Evolutionary conservation across 2,797 vertebrate genomes (phyloP).

Genomic region (Emydoidea blandingii): DNA sequence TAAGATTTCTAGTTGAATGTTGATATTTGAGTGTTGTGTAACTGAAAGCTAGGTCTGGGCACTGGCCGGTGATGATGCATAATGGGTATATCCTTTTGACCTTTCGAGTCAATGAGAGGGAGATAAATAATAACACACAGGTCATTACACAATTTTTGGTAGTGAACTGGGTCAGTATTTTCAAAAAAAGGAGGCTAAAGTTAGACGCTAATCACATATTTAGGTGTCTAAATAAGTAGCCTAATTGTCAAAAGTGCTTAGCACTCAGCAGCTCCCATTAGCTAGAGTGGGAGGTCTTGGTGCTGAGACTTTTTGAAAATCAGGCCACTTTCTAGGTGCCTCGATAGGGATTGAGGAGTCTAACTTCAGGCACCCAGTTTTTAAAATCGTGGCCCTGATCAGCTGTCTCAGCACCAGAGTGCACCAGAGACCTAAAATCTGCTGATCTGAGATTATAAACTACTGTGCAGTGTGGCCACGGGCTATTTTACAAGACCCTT

Average conservation of each 20-base stretch:
- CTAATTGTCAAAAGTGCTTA: neutral
- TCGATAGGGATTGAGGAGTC: fast-evolving
- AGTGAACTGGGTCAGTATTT: neutral
- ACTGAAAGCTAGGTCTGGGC: neutral
- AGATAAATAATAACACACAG: neutral
- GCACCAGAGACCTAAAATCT: neutral
- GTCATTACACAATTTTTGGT: neutral
- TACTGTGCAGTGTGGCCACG: neutral
- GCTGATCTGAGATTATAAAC: neutral
- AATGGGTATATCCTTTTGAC: neutral
- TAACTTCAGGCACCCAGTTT: neutral
- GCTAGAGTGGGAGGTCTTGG: fast-evolving
- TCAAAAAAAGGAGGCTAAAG: neutral
- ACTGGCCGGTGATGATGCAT: neutral
- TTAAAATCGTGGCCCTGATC: neutral
- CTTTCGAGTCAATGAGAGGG: neutral
- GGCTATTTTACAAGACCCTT: neutral
- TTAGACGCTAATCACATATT: neutral
- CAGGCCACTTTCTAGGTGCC: neutral
- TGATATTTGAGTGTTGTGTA: neutral
- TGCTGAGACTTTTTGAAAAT: neutral
- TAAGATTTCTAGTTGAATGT: neutral
- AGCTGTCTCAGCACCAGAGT: neutral
- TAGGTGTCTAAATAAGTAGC: neutral
- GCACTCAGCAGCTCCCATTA: neutral